Evolutionary conservation across 2,888 invertebrate genomes (phyloP), one percentile per base, ranked within the genome.

Genomic region (Drosophila mimetica): DNA sequence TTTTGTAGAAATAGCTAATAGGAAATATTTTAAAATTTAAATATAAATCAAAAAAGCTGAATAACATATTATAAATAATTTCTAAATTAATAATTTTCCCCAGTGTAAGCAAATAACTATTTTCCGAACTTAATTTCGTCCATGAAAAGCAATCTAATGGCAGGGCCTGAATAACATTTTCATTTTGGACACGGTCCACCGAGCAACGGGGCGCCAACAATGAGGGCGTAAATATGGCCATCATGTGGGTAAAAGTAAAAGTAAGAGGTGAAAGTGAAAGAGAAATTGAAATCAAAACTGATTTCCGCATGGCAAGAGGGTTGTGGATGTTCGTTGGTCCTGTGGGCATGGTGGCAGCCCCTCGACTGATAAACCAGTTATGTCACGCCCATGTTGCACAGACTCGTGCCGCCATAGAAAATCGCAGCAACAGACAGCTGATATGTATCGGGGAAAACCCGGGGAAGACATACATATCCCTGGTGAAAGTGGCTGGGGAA

Each of bases 61-160:
- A n/a, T n/a, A n/a, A n/a, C n/a, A n/a, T n/a, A n/a, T n/a, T n/a
- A n/a, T n/a, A n/a, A n/a, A n/a, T n/a, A n/a, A n/a, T 16, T 37
- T 37, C 1, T 0, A 16, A 18, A 13, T 18, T 13, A 1, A 4
- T 18, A 5, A 2, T 39, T 39, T 39, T 13, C 4, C 1, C 4
- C 0, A 18, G 39, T 18, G 39, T 18, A 34, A 6, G 13, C 7
- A n/a, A 13, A 34, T 34, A 34, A n/a, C n/a, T 34, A 34, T n/a
- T 34, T 34, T 13, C 34, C 34, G 18, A 75, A 66, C 70, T 67
- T 70, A 70, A 75, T 85, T 82, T 75, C 64, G 48, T 46, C 69
- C 77, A 61, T 79, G 77, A 75, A 73, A 67, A 57, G 61, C 66
- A 48, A 57, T 74, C 77, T 77, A 84, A 78, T 85, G 73, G 61